phyloP scores from a whole-genome alignment of 2,797 vertebrate species.

The Acanthis flammea region DNA sequence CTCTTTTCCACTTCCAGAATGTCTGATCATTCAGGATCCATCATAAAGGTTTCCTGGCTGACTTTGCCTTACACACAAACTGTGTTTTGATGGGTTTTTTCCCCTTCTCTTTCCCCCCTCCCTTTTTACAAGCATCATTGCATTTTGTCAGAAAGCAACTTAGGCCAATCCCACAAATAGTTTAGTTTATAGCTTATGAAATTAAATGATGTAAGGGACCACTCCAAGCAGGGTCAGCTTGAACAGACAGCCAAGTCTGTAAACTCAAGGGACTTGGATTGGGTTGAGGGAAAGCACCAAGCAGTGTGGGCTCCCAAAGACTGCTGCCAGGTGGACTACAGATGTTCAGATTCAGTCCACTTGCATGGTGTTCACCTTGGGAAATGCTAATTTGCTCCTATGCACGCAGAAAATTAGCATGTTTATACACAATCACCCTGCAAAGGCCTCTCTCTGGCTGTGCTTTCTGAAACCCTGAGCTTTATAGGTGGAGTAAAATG shows the following conservation, averaged over 20 bases:
- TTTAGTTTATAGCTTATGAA: constrained; percentile 51
- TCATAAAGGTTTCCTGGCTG: constrained; percentile 30
- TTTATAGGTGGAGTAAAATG: constrained; percentile 16
- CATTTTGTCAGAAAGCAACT: constrained; percentile 42
- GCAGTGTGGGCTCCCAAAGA: constrained; percentile 32
- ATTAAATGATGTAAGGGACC: constrained; percentile 32
- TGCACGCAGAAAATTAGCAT: neutral
- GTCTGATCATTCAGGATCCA: neutral
- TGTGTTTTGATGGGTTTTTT: neutral
- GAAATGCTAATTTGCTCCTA: constrained; percentile 1
- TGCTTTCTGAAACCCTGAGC: neutral
- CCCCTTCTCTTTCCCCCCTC: accelerated
- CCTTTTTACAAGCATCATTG: neutral
- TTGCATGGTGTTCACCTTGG: constrained; percentile 34
- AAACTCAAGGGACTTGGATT: neutral
- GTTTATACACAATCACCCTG: neutral
- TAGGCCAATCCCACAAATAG: constrained; percentile 3
- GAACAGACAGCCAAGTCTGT: constrained; percentile 26
- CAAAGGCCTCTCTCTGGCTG: neutral
- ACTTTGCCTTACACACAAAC: neutral
- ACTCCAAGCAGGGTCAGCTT: constrained; percentile 8
- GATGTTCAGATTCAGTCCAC: constrained; percentile 6
- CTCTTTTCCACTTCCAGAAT: constrained; percentile 13
- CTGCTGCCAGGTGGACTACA: constrained; percentile 62
- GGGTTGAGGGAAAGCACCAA: constrained; percentile 27